Evolutionary conservation across 2,113 vertebrate genomes (phyloP).

Genomic region (Micronycteris hirsuta): DNA sequence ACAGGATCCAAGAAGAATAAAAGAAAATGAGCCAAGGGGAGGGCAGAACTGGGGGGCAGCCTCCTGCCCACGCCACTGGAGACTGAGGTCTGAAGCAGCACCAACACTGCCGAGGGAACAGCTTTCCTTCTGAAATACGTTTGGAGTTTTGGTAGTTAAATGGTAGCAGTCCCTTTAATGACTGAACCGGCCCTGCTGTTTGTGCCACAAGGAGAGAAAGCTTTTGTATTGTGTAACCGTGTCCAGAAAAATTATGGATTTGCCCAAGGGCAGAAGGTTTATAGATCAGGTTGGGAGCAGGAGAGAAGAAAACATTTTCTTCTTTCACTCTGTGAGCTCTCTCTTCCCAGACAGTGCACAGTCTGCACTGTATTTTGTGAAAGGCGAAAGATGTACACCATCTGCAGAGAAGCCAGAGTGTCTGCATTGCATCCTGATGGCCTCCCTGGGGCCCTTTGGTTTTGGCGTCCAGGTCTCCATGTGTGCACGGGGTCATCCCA

Average conservation of each 20-base stretch:
- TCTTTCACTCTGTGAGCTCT: background rate
- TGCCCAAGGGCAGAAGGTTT: background rate
- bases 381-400: too few relatives aligned
- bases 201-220: background rate
- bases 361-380: background rate
- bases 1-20: background rate
- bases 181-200: background rate
- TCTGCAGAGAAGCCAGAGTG: too few relatives aligned
- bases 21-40: background rate
- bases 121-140: background rate
- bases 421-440: background rate
- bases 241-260: background rate
- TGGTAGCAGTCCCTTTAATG: background rate
- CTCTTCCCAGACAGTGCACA: background rate
- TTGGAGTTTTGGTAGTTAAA: background rate
- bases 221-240: background rate
- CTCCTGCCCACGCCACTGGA: fast-evolving
- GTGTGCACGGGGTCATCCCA: background rate
- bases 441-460: background rate
- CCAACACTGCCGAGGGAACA: background rate
- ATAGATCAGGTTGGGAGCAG: background rate
- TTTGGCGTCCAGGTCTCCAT: background rate
- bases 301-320: background rate
- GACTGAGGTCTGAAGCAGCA: background rate
- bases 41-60: too few relatives aligned